Evolutionary conservation across 2,888 invertebrate species (phyloP), one percentile per base, ranked within the genome.

Genomic region (Pandemis heparana): DNA sequence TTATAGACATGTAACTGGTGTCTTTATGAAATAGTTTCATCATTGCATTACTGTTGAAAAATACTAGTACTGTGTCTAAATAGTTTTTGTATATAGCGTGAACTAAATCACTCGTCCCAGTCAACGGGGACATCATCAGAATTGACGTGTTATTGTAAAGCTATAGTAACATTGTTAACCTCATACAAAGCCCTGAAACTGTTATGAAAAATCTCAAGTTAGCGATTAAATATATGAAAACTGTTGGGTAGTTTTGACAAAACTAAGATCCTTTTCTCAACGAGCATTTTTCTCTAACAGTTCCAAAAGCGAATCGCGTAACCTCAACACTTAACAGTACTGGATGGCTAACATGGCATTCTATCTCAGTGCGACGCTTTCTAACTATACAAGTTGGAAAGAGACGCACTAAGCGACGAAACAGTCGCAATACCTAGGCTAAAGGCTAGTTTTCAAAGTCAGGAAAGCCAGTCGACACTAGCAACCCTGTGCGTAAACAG

Each of bases 341-440:
- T 53, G 53, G 53, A 53, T 53, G 53, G 53, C 53, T 53, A 53
- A 53, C 53, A 53, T 53, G 14, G 53, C 18, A 18, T 53, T 53
- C 5, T 23, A 4, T 56, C 56, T 12, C 12, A 12, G 56, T 56
- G 12, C 23, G 23, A 12, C 56, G 10, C 56, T 23, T 56, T 56
- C 56, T 23, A 4, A 12, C 56, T 10, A 56, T 16, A 18, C 9
- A 8, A 23, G 23, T 56, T 10, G 23, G 56, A 56, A 56, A 56
- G 18, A 12, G 23, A 23, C 12, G 23, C 12, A 23, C 23, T 9
- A 10, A 56, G 23, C 3, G 23, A 56, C 9, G 23, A 56, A 56
- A 56, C 12, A 12, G 5, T 7, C 1, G 23, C 18, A 5, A 23
- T 56, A 12, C 56, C 56, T 56, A n/a, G 56, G 56, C 23, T 12